A percentile compares a stretch with the other conserved stretches of the same genome.
phyloP scores from a whole-genome alignment of 2,113 vertebrate genomes.

The Oreotrochilus melanogaster region DNA sequence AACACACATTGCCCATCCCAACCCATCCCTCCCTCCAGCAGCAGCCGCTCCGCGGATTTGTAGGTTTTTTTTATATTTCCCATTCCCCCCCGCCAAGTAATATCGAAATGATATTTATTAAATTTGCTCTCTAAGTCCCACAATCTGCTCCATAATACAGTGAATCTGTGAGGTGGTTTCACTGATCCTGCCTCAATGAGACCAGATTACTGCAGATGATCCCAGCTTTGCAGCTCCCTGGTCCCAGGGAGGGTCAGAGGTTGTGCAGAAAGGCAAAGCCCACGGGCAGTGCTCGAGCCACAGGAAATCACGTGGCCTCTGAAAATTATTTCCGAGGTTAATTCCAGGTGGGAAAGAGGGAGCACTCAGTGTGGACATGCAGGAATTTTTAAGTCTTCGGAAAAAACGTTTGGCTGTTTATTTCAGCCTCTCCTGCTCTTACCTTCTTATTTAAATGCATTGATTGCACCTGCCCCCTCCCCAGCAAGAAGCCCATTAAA shows the following conservation, averaged over 20 bases:
- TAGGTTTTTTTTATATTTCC: no score
- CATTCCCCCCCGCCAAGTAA: neutral
- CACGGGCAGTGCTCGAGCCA: neutral
- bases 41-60: neutral
- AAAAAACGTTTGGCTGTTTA: neutral
- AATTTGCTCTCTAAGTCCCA: slow-evolving; percentile 71
- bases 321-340: neutral
- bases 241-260: slow-evolving; percentile 51
- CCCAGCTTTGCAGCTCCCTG: slow-evolving; percentile 58
- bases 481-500: slow-evolving; percentile 52
- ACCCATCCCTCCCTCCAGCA: neutral
- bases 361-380: neutral
- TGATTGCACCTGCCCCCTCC: slow-evolving; percentile 35
- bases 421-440: neutral
- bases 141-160: slow-evolving; percentile 74
- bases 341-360: slow-evolving; percentile 44
- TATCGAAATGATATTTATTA: slow-evolving; percentile 74
- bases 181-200: slow-evolving; percentile 64
- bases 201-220: slow-evolving; percentile 74
- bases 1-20: fast-evolving
- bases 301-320: neutral
- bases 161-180: slow-evolving; percentile 65
- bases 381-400: neutral
- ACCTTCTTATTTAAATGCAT: neutral
- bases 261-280: neutral